Percentiles rank a stretch among this genome's conserved stretches.
These are phyloP conservation scores for Trypoxylus dichotomus DNA, from an alignment of 1,140 invertebrate species.

Conservation along the genomic window DNA sequence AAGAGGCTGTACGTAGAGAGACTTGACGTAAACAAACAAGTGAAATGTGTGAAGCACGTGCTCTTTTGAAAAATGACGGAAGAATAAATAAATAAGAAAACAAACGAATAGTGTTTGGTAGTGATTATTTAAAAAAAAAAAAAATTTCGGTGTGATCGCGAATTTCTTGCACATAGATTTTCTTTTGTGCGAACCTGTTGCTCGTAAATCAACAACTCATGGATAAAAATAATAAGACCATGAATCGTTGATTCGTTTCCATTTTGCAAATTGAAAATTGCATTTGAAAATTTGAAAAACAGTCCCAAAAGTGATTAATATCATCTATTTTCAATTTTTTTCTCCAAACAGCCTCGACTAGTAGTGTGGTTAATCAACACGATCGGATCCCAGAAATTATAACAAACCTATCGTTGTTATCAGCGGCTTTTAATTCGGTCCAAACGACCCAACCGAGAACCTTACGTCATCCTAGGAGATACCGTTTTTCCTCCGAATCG, in stretches of 20 bases:
- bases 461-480: conserved; percentile 23
- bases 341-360: conserved; percentile 20
- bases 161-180: no score
- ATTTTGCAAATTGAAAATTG: neutral
- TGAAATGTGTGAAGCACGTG: conserved; percentile 20
- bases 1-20: neutral
- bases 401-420: conserved; percentile 33
- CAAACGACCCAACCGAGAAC: neutral
- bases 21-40: conserved; percentile 4
- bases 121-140: neutral
- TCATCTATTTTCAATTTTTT: neutral
- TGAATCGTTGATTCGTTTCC: conserved; percentile 32
- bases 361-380: neutral
- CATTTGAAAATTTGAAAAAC: neutral
- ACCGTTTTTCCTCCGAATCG: conserved; percentile 39
- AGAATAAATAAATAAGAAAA: neutral
- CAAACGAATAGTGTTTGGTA: neutral
- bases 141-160: no score
- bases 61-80: neutral
- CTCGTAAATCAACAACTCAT: conserved; percentile 19
- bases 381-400: conserved; percentile 36
- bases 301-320: neutral
- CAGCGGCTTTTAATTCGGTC: conserved; percentile 27
- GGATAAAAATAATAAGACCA: conserved; percentile 35
- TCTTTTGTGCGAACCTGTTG: neutral